phyloP scores from a whole-genome alignment of 2,888 invertebrate genomes.

The Sinelater perroti region DNA sequence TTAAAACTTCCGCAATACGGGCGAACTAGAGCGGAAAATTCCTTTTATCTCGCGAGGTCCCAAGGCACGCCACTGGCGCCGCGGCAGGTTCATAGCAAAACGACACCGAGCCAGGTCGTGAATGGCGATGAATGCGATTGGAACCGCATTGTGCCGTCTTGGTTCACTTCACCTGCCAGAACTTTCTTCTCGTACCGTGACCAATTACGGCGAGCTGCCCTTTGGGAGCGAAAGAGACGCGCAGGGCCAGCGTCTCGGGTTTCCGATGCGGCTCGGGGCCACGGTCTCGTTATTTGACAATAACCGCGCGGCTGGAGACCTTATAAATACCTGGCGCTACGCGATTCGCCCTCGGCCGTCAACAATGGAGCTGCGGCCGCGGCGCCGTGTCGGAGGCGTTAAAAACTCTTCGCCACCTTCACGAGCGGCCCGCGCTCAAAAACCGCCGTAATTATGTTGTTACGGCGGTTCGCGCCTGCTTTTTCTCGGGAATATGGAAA shows the following conservation, averaged over 20 bases:
- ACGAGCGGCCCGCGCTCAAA: background rate
- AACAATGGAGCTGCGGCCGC: background rate
- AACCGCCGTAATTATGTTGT: constrained; percentile 7
- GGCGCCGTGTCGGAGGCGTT: background rate
- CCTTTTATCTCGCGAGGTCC: background rate
- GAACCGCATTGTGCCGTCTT: constrained; percentile 36
- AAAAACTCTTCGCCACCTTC: background rate
- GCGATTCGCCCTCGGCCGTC: background rate
- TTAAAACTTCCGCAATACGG: too few relatives aligned
- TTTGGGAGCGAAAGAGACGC: constrained; percentile 36
- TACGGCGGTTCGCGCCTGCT: constrained; percentile 1
- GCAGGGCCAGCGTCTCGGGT: constrained; percentile 44
- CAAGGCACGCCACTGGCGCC: constrained; percentile 6
- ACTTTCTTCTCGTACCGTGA: constrained; percentile 36
- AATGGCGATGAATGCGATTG: constrained; percentile 42
- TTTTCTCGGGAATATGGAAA: constrained; percentile 9
- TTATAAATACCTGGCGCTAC: constrained; percentile 31
- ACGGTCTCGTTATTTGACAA: constrained; percentile 43
- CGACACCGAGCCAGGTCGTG: constrained; percentile 36
- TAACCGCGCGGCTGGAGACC: constrained; percentile 35
- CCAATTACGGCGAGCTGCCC: constrained; percentile 38
- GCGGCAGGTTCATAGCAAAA: constrained; percentile 7
- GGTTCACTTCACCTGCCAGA: constrained; percentile 36
- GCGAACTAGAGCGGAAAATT: background rate
- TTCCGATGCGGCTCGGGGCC: constrained; percentile 41